Base-by-base conservation (phyloP, 2,113 vertebrate species). In the Melanocharis versteri region DNA sequence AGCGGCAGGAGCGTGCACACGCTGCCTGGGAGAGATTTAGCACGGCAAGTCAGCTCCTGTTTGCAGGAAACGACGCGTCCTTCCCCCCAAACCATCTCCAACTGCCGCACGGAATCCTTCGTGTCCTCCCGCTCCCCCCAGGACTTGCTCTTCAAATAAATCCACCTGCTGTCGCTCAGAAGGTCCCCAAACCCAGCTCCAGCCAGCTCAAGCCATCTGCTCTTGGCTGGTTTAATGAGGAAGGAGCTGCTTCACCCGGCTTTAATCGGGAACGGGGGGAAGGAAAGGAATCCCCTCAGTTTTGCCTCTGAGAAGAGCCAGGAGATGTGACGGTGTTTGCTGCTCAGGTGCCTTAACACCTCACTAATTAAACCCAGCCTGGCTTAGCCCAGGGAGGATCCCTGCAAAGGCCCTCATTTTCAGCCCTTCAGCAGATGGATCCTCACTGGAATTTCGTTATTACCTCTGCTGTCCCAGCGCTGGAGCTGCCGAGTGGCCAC, bases 151-250 rank as follows among this genome's bases (percentile, higher is more conserved):
- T 19, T 88, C 57, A 28, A 17, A 56, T 19, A 10, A 3, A 9
- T 51, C 88, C 60, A 17, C 81, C 66, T 53, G 62, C 78, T 73
- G 85, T 64, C 88, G 45, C 92, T 82, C 86, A 10, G 15, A 68
- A 90, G 86, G 94, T 87, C 93, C 75, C 83, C 86, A 84, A 68
- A 8, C 4, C 51, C 65, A 31, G 4, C 61, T 83, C 79, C 85
- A 80, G 93, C 70, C 85, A 80, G 88, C 92, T 90, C 75, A 10
- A 60, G 35, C 92, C 96, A 89, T 94, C 93, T 96, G 93, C 12
- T 89, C 53, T 13, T 16, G 17, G 19, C 66, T 83, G 93, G 4
- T 73, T 82, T 89, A 26, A 62, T 62, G 66, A 76, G 64, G 68
- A 76, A 68, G 83, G 89, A 83, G 73, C 35, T 0, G 6, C 33